phyloP scores from a whole-genome alignment of 2,888 invertebrate genomes.

The Spatulosminthurus flaviceps region DNA sequence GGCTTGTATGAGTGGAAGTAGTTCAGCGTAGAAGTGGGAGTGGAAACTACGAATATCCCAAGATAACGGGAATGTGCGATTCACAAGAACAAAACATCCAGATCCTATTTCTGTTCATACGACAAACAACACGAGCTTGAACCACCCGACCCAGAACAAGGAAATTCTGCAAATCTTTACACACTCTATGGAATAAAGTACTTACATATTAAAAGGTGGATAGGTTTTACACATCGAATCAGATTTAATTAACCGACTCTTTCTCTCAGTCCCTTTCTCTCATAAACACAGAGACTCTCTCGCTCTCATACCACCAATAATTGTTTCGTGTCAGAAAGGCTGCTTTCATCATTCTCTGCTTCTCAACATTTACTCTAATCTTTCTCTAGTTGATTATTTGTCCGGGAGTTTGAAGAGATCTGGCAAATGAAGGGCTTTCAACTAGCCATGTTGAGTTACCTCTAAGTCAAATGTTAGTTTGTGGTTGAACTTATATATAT shows the following conservation, averaged over 20 bases:
- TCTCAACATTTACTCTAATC: conserved; percentile 1
- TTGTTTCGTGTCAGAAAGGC: no score
- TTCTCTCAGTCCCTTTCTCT: not conserved
- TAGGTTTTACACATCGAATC: not conserved
- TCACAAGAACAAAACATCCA: conserved; percentile 11
- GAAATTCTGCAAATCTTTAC: not conserved
- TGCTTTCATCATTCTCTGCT: not conserved
- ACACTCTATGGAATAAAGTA: not conserved
- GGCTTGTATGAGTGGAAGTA: not conserved
- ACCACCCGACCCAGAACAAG: not conserved
- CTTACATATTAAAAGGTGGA: not conserved
- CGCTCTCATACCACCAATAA: not conserved
- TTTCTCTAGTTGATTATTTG: not conserved
- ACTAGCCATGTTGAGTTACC: not conserved
- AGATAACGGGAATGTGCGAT: conserved; percentile 3
- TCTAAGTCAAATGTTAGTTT: not conserved
- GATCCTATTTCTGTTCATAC: conserved; percentile 27
- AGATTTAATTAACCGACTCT: conserved; percentile 13
- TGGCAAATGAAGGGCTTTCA: not conserved
- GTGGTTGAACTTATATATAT: not conserved
- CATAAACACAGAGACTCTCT: not conserved
- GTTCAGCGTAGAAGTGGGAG: conserved; percentile 26
- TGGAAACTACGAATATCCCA: conserved; percentile 4
- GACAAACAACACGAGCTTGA: conserved; percentile 15
- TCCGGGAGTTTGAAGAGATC: not conserved